Base-by-base conservation (phyloP, 2,888 invertebrate genomes). In the Drosophila fulvimacula region DNA sequence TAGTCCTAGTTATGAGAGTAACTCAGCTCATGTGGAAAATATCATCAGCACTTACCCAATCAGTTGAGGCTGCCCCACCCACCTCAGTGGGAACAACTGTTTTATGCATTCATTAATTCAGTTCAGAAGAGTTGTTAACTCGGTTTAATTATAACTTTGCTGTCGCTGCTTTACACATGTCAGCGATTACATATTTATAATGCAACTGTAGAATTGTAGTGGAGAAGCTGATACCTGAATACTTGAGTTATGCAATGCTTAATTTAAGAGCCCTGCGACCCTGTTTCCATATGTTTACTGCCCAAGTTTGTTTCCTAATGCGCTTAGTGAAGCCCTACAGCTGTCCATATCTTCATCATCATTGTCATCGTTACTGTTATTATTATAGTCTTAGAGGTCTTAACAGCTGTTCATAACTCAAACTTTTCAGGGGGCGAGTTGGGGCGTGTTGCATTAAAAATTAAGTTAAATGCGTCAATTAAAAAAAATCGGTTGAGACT, bases 391-490 rank as follows among this genome's bases (percentile, higher is more conserved):
- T 11, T 19, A 44, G 57, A 39, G 27, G 27, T 7, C 52, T 10
- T 27, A 72, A 60, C 82, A 81, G 62, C 69, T 76, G 82, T 27
- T 49, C 63, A 49, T 53, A 68, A 68, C 77, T 55, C 34, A 69
- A 56, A 63, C 42, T 58, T 49, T 55, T 51, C 52, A 42, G 52
- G 56, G 34, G 32, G 19, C 5, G n/a, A n/a, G 6, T n/a, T 27
- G 53, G 21, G 55, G 55, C 39, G 24, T n/a, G 48, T 3, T 19
- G 24, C 70, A 87, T 87, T 84, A 87, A 87, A 84, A 78, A 79
- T 82, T 87, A 53, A 82, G 39, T 24, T 42, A 61, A 84, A 82
- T 78, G 69, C 49, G 70, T 60, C 78, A 86, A 81, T 81, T 86
- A 77, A 69, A 76, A 71, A 64, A 76, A 71, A 64, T 38, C 57